A percentile compares a stretch with the other conserved stretches of the same genome.
These are phyloP conservation scores for Callopanchax toddi DNA, from an alignment of 2,113 vertebrate species.

Conservation along the genomic window DNA sequence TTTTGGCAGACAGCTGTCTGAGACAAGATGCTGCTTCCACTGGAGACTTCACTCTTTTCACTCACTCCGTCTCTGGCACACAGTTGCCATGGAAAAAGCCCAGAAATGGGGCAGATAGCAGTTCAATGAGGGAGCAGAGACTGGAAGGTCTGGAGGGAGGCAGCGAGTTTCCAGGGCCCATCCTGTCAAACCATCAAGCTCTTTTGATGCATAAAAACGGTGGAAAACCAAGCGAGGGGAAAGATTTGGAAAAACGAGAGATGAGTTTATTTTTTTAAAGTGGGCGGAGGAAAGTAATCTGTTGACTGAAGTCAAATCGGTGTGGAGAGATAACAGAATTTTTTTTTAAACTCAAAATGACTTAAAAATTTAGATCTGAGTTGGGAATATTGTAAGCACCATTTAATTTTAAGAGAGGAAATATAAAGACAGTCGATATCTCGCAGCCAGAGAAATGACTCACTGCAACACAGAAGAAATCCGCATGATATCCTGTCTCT, in stretches of 20 bases:
- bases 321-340: slow-evolving; percentile 15
- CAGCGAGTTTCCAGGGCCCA: slow-evolving; percentile 67
- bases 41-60: slow-evolving; percentile 69
- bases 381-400: slow-evolving; percentile 35
- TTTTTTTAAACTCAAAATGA: slow-evolving; percentile 21
- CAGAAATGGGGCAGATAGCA: slow-evolving; percentile 80
- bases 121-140: slow-evolving; percentile 76
- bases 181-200: slow-evolving; percentile 79
- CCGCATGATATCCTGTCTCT: slow-evolving; percentile 43
- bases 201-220: slow-evolving; percentile 75
- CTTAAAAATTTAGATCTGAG: slow-evolving; percentile 23
- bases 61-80: slow-evolving; percentile 57
- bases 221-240: slow-evolving; percentile 29
- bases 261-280: neutral
- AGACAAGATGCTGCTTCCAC: slow-evolving; percentile 72
- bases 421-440: slow-evolving; percentile 47
- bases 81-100: slow-evolving; percentile 76
- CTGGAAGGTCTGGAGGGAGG: slow-evolving; percentile 68
- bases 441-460: slow-evolving; percentile 54
- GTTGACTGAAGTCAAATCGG: slow-evolving; percentile 51
- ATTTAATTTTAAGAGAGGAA: slow-evolving; percentile 37
- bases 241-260: slow-evolving; percentile 37
- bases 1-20: slow-evolving; percentile 75
- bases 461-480: slow-evolving; percentile 52
- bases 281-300: slow-evolving; percentile 38